A percentile compares a stretch with the other conserved stretches of the same genome.
Conservation (phyloP, 2,113 vertebrate species). For the Hippocampus zosterae region DNA sequence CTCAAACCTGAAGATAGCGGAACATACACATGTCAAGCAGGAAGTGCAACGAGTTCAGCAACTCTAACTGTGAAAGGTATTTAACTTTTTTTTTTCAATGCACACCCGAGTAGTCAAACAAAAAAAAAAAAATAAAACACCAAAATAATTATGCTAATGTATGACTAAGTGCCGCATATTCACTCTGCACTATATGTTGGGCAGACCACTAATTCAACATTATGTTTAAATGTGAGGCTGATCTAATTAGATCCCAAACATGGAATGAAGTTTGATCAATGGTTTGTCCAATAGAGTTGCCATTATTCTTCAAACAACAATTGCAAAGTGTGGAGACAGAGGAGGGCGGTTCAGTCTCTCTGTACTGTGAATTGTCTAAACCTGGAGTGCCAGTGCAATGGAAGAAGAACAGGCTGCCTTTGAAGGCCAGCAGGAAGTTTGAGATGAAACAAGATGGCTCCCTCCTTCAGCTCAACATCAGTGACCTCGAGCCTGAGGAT, state of each 20-base stretch:
- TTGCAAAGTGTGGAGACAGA: conserved; percentile 45
- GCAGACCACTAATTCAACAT: neutral
- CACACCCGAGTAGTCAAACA: neutral
- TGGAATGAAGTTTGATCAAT: neutral
- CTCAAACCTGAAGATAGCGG: conserved; percentile 45
- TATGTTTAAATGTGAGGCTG: neutral
- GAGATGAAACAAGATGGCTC: conserved; percentile 69
- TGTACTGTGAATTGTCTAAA: conserved; percentile 67
- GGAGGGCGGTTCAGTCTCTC: conserved; percentile 36
- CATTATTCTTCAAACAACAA: conserved; percentile 56
- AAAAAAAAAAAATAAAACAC: no score
- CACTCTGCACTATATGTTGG: neutral
- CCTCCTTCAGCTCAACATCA: conserved; percentile 55
- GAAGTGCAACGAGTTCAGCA: conserved; percentile 31
- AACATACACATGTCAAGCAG: conserved; percentile 46
- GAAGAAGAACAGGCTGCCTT: conserved; percentile 59
- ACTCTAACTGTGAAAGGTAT: conserved; percentile 40
- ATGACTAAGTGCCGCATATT: neutral
- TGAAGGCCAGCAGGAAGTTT: conserved; percentile 57
- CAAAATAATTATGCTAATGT: neutral
- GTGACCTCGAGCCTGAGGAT: conserved; percentile 57
- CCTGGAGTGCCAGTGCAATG: conserved; percentile 56
- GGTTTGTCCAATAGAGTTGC: conserved; percentile 45
- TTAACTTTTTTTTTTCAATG: neutral
- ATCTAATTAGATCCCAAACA: neutral